Percentiles rank a stretch among this genome's conserved stretches.
These are phyloP conservation scores for Liopterus haemorrhoidalis DNA, from an alignment of 2,888 invertebrate species.

Conservation along the genomic window DNA sequence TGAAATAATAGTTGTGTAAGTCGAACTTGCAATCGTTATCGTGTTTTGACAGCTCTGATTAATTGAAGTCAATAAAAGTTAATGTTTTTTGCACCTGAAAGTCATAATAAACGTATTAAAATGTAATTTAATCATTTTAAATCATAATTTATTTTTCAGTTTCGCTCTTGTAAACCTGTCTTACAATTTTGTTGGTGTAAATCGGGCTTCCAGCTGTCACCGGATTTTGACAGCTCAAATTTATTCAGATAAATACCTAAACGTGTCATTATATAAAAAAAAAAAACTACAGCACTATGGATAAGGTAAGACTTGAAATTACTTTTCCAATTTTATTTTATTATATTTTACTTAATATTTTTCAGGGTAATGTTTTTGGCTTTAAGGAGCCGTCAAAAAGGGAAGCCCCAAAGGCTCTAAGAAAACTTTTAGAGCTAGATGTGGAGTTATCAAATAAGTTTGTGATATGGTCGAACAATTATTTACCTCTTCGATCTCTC, in stretches of 20 bases:
- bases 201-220: constrained; percentile 5
- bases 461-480: constrained; percentile 47
- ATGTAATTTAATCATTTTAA: too few species aligned
- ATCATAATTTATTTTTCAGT: too few species aligned
- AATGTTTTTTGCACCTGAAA: too few species aligned
- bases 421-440: constrained; percentile 49
- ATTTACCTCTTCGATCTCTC: constrained; percentile 49
- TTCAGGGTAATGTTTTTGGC: too few species aligned
- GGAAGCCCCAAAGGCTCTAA: constrained; percentile 47
- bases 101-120: too few species aligned
- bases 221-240: neutral
- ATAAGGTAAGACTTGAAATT: constrained; percentile 20
- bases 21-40: too few species aligned
- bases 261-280: constrained; percentile 8
- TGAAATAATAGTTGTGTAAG: too few species aligned
- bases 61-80: too few species aligned
- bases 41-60: too few species aligned
- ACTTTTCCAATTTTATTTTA: constrained; percentile 12
- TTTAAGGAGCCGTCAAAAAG: constrained; percentile 33
- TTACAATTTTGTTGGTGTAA: too few species aligned
- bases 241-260: constrained; percentile 25
- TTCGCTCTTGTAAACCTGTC: too few species aligned
- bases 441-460: constrained; percentile 50
- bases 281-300: constrained; percentile 3
- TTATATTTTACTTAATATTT: too few species aligned